phyloP scores from a whole-genome alignment of 2,888 invertebrate genomes.

The Chrysodeixis includens region DNA sequence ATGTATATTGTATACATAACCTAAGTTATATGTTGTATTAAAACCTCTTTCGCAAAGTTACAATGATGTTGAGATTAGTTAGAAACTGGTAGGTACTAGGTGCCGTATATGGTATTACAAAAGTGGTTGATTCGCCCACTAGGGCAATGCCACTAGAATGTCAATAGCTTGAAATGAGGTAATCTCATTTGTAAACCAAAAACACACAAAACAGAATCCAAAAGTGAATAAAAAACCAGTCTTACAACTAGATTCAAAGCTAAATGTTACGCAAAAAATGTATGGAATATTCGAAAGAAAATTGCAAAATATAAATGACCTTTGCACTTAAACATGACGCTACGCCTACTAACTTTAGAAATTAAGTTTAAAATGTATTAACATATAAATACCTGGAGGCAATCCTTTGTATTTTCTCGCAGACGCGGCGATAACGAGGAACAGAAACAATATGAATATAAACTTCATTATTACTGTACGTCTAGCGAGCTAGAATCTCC shows the following conservation, averaged over 20 bases:
- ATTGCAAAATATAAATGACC: not conserved
- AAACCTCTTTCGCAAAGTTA: not conserved
- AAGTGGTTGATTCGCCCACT: not conserved
- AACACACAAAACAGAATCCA: not conserved
- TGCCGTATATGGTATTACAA: not conserved
- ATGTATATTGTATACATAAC: not conserved
- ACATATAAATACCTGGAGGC: not conserved
- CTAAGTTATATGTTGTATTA: not conserved
- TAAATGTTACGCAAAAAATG: not conserved
- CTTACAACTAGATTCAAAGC: not conserved
- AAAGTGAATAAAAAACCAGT: not conserved
- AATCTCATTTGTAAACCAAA: not conserved
- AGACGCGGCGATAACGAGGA: not conserved
- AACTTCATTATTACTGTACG: constrained; percentile 1
- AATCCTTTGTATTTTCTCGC: not conserved
- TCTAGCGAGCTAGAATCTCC: not conserved
- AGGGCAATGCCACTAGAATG: constrained; percentile 1
- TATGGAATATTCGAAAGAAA: not conserved
- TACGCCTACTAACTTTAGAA: not conserved
- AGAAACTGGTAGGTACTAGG: not conserved
- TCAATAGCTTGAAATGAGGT: not conserved
- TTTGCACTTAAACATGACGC: not conserved
- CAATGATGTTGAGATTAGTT: not conserved
- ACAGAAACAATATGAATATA: not conserved
- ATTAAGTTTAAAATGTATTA: not conserved